These are phyloP conservation scores for Dryas iulia DNA, from an alignment of 1,140 invertebrate species.

Conservation along the genomic window DNA sequence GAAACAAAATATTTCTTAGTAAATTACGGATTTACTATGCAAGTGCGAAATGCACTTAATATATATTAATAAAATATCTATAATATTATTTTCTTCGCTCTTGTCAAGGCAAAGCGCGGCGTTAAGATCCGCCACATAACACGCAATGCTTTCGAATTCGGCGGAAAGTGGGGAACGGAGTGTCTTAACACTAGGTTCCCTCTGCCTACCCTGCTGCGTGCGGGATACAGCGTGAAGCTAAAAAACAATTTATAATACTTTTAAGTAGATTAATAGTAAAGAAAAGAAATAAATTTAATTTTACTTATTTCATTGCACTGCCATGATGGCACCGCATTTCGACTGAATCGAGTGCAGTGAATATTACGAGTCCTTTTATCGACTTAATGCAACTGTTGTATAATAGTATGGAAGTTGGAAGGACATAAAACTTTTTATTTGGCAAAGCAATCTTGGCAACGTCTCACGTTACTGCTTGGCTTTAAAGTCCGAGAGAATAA, in stretches of 20 bases:
- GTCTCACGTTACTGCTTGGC: background rate
- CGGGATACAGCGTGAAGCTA: background rate
- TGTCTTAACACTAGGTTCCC: background rate
- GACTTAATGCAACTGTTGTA: background rate
- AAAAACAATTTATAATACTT: too few relatives aligned
- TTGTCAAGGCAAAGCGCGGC: background rate
- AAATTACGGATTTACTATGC: too few relatives aligned
- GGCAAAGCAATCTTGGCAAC: conserved; percentile 4
- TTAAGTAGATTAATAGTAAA: too few relatives aligned
- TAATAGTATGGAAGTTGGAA: background rate
- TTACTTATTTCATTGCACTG: background rate
- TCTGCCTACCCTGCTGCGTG: background rate
- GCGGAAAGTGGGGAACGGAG: background rate
- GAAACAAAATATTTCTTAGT: too few relatives aligned
- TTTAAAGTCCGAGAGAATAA: background rate
- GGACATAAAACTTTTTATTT: conserved; percentile 10
- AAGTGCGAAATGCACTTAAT: too few relatives aligned
- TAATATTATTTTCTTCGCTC: too few relatives aligned
- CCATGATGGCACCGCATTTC: background rate
- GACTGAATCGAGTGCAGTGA: background rate
- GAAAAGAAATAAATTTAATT: too few relatives aligned
- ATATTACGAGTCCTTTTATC: background rate
- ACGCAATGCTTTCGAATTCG: background rate
- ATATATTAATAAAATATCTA: too few relatives aligned
- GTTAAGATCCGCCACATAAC: background rate